phyloP scores from a whole-genome alignment of 2,113 vertebrate genomes.

The Oryzias melastigma region DNA sequence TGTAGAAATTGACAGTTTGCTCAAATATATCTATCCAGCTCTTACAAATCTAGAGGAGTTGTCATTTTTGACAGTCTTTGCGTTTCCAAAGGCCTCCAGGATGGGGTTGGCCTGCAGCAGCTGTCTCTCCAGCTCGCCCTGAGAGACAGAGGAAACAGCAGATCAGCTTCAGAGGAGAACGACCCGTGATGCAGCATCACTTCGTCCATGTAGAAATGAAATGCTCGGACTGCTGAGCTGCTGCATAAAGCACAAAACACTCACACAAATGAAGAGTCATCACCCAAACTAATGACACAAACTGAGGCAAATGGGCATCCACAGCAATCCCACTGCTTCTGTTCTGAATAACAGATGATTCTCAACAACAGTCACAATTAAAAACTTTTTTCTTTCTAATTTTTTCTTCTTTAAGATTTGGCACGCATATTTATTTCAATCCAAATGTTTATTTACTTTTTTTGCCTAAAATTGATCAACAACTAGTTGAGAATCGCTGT shows the following conservation, averaged over 20 bases:
- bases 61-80: conserved; percentile 91
- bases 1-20: not conserved
- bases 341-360: conserved; percentile 41
- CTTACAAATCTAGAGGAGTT: conserved; percentile 92
- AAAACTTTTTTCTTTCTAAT: not conserved
- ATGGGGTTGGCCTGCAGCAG: conserved; percentile 91
- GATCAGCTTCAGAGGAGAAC: conserved; percentile 29
- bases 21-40: conserved; percentile 6
- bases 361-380: conserved; percentile 36
- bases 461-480: conserved; percentile 1
- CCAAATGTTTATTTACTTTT: not conserved
- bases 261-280: conserved; percentile 24
- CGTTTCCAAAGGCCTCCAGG: conserved; percentile 90
- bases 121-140: conserved; percentile 91
- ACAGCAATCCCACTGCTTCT: conserved; percentile 15
- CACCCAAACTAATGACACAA: conserved; percentile 26
- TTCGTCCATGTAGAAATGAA: conserved; percentile 28
- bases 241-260: conserved; percentile 5
- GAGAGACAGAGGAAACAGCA: conserved; percentile 39
- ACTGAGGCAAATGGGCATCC: conserved; percentile 46
- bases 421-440: not conserved
- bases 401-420: not conserved
- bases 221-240: conserved; percentile 20
- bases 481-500: conserved; percentile 49
- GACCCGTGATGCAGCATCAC: not conserved